These are phyloP conservation scores for Endotricha flammealis DNA, from an alignment of 2,888 invertebrate genomes.

Conservation along the genomic window DNA sequence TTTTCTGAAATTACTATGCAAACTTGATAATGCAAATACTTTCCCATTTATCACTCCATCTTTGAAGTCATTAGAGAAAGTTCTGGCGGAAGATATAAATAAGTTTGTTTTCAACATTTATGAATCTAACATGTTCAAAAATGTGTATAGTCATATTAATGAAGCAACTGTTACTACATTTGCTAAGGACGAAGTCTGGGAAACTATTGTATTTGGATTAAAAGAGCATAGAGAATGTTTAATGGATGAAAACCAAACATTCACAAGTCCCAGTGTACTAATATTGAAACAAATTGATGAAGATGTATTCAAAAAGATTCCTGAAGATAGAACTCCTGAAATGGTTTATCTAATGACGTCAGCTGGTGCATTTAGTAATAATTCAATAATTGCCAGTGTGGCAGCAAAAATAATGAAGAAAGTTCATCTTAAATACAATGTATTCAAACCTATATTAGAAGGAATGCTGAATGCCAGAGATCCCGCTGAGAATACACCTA, in stretches of 20 bases:
- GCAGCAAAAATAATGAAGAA: constrained; percentile 82
- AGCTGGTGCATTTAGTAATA: constrained; percentile 77
- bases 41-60: constrained; percentile 53
- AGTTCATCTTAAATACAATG: constrained; percentile 80
- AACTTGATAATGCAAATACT: constrained; percentile 63
- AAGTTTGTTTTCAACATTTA: constrained; percentile 63
- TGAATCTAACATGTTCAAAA: constrained; percentile 71
- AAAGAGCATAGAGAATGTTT: constrained; percentile 70
- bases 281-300: constrained; percentile 78
- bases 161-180: constrained; percentile 62
- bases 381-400: constrained; percentile 78
- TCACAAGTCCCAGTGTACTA: constrained; percentile 62
- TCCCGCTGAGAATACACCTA: constrained; percentile 47
- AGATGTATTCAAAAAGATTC: constrained; percentile 71
- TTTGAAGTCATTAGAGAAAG: constrained; percentile 38
- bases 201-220: constrained; percentile 75
- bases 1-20: constrained; percentile 60
- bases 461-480: constrained; percentile 77
- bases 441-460: constrained; percentile 78
- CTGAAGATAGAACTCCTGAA: constrained; percentile 57
- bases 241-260: constrained; percentile 49
- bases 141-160: constrained; percentile 77
- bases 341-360: constrained; percentile 74
- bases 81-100: constrained; percentile 34
- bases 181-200: constrained; percentile 71